Evolutionary conservation across 2,888 invertebrate genomes (phyloP).

Genomic region (Tortrix viridana): DNA sequence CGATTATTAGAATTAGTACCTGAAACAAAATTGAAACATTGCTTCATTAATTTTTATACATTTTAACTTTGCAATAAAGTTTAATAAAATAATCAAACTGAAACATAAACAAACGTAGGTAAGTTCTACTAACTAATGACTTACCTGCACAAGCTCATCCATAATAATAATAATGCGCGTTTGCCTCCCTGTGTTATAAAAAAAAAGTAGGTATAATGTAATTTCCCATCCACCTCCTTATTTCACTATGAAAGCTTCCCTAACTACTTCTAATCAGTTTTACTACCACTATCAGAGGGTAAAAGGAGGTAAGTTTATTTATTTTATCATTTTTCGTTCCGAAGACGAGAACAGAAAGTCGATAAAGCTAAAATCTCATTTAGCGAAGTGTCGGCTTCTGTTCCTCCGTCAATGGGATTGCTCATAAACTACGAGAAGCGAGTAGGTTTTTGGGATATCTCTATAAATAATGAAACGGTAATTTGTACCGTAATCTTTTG

Average conservation of each 20-base stretch:
- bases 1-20: no score
- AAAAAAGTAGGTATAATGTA: no score
- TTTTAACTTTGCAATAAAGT: no score
- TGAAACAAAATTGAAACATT: conserved; percentile 2
- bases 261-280: conserved; percentile 34
- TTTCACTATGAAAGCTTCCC: not conserved
- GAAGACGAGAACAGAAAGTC: conserved; percentile 17
- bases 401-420: conserved; percentile 35
- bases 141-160: no score
- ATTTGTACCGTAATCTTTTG: conserved; percentile 16
- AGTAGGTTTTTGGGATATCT: conserved; percentile 30
- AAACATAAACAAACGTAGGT: no score
- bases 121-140: no score
- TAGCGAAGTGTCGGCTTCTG: conserved; percentile 37
- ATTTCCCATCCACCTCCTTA: no score
- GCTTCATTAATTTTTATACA: not conserved
- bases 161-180: no score
- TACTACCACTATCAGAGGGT: conserved; percentile 16
- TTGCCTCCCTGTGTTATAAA: no score
- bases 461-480: conserved; percentile 29
- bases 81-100: no score
- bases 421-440: conserved; percentile 30
- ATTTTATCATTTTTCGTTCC: conserved; percentile 34
- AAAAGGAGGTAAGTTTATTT: conserved; percentile 32
- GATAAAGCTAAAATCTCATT: conserved; percentile 39